Evolutionary conservation across 2,888 invertebrate species (phyloP).

Genomic region (Epirrita christyi): DNA sequence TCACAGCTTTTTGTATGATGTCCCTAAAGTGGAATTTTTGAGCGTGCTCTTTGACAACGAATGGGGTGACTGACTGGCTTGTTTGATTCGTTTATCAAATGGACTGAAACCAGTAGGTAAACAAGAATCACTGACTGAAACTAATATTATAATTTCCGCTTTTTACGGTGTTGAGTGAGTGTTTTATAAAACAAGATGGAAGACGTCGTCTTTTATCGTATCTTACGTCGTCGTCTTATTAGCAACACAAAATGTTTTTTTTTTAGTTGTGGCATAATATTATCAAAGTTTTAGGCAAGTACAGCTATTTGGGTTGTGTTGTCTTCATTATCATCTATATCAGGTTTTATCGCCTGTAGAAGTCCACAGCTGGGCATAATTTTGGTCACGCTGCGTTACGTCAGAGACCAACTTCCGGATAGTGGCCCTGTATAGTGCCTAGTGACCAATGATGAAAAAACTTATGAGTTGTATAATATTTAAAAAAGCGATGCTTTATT

Average conservation of each 20-base stretch:
- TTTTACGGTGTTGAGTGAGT: background rate
- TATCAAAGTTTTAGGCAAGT: background rate
- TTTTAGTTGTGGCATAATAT: too few species aligned
- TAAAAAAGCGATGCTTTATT: too few species aligned
- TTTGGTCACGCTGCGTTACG: too few species aligned
- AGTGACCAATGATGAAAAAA: too few species aligned
- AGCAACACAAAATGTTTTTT: too few species aligned
- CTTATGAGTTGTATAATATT: too few species aligned
- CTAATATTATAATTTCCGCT: background rate
- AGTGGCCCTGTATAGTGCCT: too few species aligned
- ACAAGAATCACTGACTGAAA: background rate
- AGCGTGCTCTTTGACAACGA: slow-evolving; percentile 52
- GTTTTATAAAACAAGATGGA: background rate
- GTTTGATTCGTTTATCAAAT: slow-evolving; percentile 16
- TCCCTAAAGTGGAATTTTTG: slow-evolving; percentile 57
- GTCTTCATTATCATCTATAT: background rate
- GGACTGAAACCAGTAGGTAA: background rate
- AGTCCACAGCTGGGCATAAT: too few species aligned
- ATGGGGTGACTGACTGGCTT: slow-evolving; percentile 36
- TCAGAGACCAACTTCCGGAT: too few species aligned
- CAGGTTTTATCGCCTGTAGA: slow-evolving; percentile 1
- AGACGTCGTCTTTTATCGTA: too few species aligned
- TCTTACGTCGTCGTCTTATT: too few species aligned
- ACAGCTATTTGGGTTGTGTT: background rate
- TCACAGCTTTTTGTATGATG: slow-evolving; percentile 75